These are phyloP conservation scores for Pocillopora verrucosa DNA, from an alignment of 64 coral and sea anemone species.

Conservation along the genomic window DNA sequence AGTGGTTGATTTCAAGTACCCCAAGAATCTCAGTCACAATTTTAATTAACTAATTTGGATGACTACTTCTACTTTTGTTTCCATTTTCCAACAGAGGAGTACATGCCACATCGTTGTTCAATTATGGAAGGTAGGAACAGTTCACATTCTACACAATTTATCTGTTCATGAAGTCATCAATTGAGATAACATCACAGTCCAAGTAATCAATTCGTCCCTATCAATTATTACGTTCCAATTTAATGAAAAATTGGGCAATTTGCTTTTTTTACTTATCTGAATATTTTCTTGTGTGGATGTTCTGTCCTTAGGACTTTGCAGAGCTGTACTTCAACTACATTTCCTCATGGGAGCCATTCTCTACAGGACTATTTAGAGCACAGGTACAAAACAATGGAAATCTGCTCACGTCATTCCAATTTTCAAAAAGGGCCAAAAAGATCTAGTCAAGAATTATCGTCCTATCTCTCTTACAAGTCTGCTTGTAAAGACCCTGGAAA, in stretches of 20 bases:
- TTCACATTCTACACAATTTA: background rate
- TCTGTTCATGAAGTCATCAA: background rate
- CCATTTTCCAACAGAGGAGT: background rate
- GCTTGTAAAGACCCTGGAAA: too few species aligned
- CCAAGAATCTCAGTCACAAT: too few species aligned
- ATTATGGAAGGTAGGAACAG: constrained; percentile 35
- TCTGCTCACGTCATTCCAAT: too few species aligned
- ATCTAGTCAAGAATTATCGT: too few species aligned
- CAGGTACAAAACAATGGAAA: background rate
- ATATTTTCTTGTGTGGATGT: background rate
- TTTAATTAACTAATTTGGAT: too few species aligned
- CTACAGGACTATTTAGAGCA: constrained; percentile 7
- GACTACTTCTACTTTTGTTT: background rate
- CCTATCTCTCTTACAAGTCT: too few species aligned
- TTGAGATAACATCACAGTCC: too few species aligned
- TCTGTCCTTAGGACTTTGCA: background rate
- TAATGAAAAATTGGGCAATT: background rate
- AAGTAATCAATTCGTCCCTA: background rate
- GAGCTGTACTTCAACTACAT: constrained; percentile 22
- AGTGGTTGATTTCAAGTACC: too few species aligned
- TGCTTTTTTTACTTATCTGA: background rate
- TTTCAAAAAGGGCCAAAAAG: too few species aligned
- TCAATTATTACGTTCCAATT: background rate
- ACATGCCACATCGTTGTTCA: background rate
- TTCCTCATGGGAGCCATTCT: constrained; percentile 6